phyloP scores from a whole-genome alignment of 1,140 invertebrate genomes.

The Rhyzopertha dominica region DNA sequence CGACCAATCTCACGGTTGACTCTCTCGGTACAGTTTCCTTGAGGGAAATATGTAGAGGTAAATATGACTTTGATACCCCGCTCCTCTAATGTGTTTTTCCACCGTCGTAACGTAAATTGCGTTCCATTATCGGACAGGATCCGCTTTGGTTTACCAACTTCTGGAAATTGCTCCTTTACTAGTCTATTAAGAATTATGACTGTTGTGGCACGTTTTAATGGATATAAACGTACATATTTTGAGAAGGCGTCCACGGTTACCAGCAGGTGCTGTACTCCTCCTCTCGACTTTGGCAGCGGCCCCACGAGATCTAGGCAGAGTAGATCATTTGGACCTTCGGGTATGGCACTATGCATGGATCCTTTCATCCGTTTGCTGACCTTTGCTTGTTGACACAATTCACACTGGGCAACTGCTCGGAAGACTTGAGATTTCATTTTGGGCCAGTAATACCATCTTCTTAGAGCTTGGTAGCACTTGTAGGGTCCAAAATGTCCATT shows the following conservation, averaged over 20 bases:
- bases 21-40: conserved; percentile 6
- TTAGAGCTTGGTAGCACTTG: no score
- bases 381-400: neutral
- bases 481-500: no score
- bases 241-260: neutral
- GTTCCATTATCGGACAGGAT: conserved; percentile 13
- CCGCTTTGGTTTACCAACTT: neutral
- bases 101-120: conserved; percentile 3
- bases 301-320: neutral
- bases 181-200: neutral
- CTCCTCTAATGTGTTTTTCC: neutral
- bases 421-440: no score
- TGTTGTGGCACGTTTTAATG: neutral
- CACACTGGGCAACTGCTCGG: no score
- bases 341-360: neutral
- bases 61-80: neutral
- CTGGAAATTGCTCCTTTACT: neutral
- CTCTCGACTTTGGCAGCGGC: neutral
- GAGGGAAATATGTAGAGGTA: conserved; percentile 8
- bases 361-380: neutral
- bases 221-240: neutral
- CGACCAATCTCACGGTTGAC: conserved; percentile 9
- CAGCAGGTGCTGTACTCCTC: neutral
- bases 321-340: neutral
- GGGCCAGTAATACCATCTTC: no score